A percentile compares a stretch with the other conserved stretches of the same genome.
phyloP scores from a whole-genome alignment of 2,888 invertebrate genomes.

The Hirtodrosophila cameraria region DNA sequence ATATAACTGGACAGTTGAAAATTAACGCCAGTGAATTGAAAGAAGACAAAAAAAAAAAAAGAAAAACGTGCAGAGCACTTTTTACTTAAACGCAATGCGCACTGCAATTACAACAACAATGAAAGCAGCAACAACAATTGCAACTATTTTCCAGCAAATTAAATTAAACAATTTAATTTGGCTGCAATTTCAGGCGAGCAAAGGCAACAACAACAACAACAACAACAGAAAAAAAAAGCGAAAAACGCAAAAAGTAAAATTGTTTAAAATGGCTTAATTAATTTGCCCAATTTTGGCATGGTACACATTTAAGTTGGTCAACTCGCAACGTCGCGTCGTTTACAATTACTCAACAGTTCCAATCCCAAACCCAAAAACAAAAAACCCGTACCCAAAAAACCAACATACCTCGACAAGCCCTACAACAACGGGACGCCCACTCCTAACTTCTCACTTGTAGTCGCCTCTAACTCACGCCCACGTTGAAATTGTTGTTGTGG shows the following conservation, averaged over 20 bases:
- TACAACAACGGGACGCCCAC: slow-evolving; percentile 41
- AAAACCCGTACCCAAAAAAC: slow-evolving; percentile 21
- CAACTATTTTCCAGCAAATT: slow-evolving; percentile 64
- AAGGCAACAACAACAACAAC: slow-evolving; percentile 19
- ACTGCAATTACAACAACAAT: slow-evolving; percentile 51
- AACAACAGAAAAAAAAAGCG: too few relatives aligned
- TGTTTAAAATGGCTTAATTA: slow-evolving; percentile 77
- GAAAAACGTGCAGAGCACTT: slow-evolving; percentile 53
- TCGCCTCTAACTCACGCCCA: slow-evolving; percentile 53
- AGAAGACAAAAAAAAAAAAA: slow-evolving; percentile 9
- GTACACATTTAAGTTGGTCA: slow-evolving; percentile 60
- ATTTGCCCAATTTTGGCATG: slow-evolving; percentile 74
- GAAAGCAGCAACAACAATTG: slow-evolving; percentile 37
- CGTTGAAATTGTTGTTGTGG: slow-evolving; percentile 40
- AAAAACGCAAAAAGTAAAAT: slow-evolving; percentile 62
- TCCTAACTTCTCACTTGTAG: slow-evolving; percentile 51
- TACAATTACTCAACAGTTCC: slow-evolving; percentile 61
- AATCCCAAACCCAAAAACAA: slow-evolving; percentile 41
- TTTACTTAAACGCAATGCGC: slow-evolving; percentile 58
- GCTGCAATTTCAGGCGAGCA: slow-evolving; percentile 59
- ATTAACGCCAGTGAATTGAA: slow-evolving; percentile 43
- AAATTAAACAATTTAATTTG: slow-evolving; percentile 77
- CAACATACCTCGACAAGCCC: slow-evolving; percentile 63
- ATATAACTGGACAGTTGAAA: slow-evolving; percentile 41
- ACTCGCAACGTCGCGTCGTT: slow-evolving; percentile 52